Base-by-base conservation (phyloP, 2,113 vertebrate species). In the Ifrita kowaldi region DNA sequence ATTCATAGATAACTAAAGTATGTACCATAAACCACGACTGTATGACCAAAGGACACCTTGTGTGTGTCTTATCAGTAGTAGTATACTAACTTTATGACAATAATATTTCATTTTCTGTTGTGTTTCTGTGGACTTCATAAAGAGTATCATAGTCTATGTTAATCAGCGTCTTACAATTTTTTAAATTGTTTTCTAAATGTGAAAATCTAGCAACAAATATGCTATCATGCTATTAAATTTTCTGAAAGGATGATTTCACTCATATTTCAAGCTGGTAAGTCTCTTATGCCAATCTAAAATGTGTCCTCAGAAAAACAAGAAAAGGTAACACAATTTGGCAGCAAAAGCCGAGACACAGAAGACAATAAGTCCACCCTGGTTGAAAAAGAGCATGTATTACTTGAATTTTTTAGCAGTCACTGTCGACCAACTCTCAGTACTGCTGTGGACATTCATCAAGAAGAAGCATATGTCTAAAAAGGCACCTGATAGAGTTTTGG, bases 21-120 rank as follows among this genome's bases (percentile, higher is more conserved):
- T 92, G 85, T 92, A 69, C 70, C 22, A 52, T 92, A 96, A 97
- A 95, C 71, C 52, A 47, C 64, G 91, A 95, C 75, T 90, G 11
- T 87, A n/a, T 60, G 92, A 94, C 96, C 94, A 97, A 97, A 96
- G 91, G 78, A 92, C 89, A 84, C 53, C 73, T 88, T 53, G 10
- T 46, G 33, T 93, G 53, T 93, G 65, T 85, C 62, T 95, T 91
- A 86, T 89, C 89, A 81, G 30, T 55, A 71, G n/a, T 26, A 87
- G n/a, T 49, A 37, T n/a, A 70, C 70, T 73, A 60, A 79, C 50
- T 95, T 87, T 91, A 75, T 60, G 71, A 63, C 74, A n/a, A 71
- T 77, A 86, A 33, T 85, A 82, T 77, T 84, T 89, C 20, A 8
- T 68, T 93, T 93, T 93, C 68, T 93, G 59, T 86, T 49, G 3